These are phyloP conservation scores for Bambusicola thoracicus DNA, from an alignment of 2,113 vertebrate species.

Conservation along the genomic window DNA sequence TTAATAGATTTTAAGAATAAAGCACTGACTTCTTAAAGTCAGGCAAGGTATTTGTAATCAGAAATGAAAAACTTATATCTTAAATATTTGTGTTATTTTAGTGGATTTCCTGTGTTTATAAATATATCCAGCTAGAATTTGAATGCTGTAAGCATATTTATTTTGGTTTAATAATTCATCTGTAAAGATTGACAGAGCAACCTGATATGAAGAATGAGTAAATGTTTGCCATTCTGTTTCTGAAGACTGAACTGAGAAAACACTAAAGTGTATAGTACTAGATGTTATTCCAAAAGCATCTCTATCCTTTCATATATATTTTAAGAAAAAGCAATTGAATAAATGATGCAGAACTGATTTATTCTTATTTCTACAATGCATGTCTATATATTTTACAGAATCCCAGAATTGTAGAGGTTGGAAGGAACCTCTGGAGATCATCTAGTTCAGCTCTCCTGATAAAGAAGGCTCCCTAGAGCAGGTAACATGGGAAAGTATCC, in stretches of 20 bases:
- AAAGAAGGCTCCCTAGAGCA: neutral
- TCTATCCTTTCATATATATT: neutral
- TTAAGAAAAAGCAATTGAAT: rapidly evolving
- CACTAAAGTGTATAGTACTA: neutral
- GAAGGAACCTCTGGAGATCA: neutral
- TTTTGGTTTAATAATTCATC: neutral
- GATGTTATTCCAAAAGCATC: neutral
- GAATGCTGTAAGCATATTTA: neutral
- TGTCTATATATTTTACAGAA: neutral
- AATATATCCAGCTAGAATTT: neutral
- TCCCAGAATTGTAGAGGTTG: neutral
- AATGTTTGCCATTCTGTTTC: neutral
- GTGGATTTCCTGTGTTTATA: neutral
- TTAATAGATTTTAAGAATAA: neutral
- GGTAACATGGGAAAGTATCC: neutral
- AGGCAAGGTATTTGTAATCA: neutral
- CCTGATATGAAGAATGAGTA: neutral
- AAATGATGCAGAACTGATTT: neutral
- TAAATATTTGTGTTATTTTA: neutral
- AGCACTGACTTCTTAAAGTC: neutral
- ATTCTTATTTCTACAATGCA: neutral
- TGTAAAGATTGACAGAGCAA: neutral
- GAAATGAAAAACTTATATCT: neutral
- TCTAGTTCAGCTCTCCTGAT: neutral
- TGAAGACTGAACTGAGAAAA: neutral